Evolutionary conservation across 2,113 vertebrate species (phyloP), one percentile per base, ranked within the genome.

Genomic region (Dasyornis broadbenti): DNA sequence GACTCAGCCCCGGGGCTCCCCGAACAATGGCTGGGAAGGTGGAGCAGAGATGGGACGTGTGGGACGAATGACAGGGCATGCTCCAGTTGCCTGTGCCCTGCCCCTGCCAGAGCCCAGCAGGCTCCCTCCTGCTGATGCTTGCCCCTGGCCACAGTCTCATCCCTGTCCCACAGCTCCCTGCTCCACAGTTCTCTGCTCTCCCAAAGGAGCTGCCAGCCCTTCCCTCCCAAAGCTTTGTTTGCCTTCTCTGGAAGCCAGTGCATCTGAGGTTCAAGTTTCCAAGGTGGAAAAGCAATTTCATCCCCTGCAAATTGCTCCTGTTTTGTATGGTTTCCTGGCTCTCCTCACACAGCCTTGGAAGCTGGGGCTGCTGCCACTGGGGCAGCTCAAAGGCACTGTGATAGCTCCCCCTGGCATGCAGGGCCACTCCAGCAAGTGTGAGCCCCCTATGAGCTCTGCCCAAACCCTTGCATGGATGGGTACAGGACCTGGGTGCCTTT

Each of bases 111-210:
- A 60, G 40, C 61, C 65, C 1, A 0, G 68, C 68, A 22, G 47
- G 54, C 60, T 89, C 53, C 69, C 54, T 92, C 44, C 80, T n/a
- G 63, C 71, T 90, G 68, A 42, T 71, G 37, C 28, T 71, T 22
- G 9, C 44, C 56, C 68, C 13, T 0, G 0, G 44, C 63, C 3
- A 0, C 3, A 1, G 35, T 75, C 33, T 94, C 13, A 15, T 82
- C 57, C 84, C 92, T 73, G 47, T 33, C 27, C 59, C 50, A 28
- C 6, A 2, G 47, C 86, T 95, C 40, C 53, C 39, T 28, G 54
- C 11, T 31, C 45, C 56, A 33, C 2, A 1, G 22, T 35, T 87
- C 44, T 52, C 49, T 73, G 49, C 27, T 42, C 35, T 59, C 53
- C 5, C 4, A 47, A 47, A 30, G 35, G 63, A 54, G 22, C 15